Evolutionary conservation across 64 coral and sea anemone species (phyloP).

Genomic region (Porites australiensis): DNA sequence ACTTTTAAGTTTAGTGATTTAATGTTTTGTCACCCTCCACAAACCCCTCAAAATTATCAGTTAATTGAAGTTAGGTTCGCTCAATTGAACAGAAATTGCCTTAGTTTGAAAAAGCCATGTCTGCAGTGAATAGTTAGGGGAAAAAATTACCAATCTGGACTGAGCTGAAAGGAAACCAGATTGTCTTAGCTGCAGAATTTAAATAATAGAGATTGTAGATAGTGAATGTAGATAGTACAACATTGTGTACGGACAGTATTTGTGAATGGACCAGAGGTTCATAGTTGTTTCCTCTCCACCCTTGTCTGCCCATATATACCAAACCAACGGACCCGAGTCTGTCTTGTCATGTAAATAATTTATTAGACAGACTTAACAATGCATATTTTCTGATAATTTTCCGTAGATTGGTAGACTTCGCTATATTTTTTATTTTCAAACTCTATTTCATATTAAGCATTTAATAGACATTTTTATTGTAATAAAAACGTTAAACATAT

Average conservation of each 20-base stretch:
- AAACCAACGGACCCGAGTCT: slow-evolving; percentile 19
- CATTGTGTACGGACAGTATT: neutral
- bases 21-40: no score
- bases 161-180: neutral
- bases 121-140: slow-evolving; percentile 30
- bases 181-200: slow-evolving; percentile 24
- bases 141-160: slow-evolving; percentile 30
- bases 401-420: slow-evolving; percentile 56
- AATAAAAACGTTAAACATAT: slow-evolving; percentile 48
- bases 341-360: slow-evolving; percentile 49
- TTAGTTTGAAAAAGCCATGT: neutral
- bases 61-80: neutral
- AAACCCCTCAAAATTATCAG: no score
- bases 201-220: slow-evolving; percentile 37
- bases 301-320: slow-evolving; percentile 40
- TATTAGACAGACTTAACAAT: slow-evolving; percentile 60
- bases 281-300: slow-evolving; percentile 5
- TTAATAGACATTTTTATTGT: slow-evolving; percentile 73
- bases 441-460: slow-evolving; percentile 61
- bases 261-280: slow-evolving; percentile 44
- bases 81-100: neutral
- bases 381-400: slow-evolving; percentile 59
- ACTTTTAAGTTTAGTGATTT: no score
- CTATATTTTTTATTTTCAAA: slow-evolving; percentile 63
- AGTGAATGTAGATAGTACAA: slow-evolving; percentile 44